phyloP scores from a whole-genome alignment of 2,797 vertebrate species.

The Menidia menidia region DNA sequence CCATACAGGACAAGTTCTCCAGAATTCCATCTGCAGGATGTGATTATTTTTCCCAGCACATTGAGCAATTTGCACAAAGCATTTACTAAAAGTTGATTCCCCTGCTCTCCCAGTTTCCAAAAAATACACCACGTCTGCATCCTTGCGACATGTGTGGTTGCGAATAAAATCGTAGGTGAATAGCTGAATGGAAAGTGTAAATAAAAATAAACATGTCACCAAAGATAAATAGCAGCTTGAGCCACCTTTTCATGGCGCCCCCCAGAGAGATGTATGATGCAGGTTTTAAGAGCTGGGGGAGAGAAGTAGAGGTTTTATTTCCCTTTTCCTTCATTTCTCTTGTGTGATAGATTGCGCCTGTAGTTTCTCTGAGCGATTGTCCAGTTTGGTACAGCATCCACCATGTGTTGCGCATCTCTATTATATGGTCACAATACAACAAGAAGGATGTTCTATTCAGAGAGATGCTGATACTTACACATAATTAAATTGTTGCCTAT shows the following conservation, averaged over 20 bases:
- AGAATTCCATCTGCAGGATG: not conserved
- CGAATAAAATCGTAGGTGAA: constrained; percentile 58
- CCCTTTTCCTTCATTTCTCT: constrained; percentile 58
- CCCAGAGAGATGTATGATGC: constrained; percentile 70
- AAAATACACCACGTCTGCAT: not conserved
- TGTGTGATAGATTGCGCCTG: constrained; percentile 63
- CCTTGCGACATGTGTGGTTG: constrained; percentile 16
- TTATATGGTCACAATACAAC: constrained; percentile 51
- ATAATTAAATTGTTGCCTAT: constrained; percentile 45
- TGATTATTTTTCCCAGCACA: not conserved
- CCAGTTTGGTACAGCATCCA: constrained; percentile 35
- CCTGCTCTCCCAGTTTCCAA: no score
- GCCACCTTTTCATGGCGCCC: constrained; percentile 59
- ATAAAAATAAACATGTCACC: constrained; percentile 81
- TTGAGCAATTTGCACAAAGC: not conserved
- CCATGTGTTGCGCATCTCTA: constrained; percentile 56
- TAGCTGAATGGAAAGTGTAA: constrained; percentile 65
- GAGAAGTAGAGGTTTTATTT: constrained; percentile 54
- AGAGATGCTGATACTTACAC: constrained; percentile 32
- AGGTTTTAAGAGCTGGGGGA: constrained; percentile 65
- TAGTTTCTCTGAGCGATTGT: constrained; percentile 60
- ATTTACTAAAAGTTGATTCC: not conserved
- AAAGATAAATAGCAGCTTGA: constrained; percentile 74
- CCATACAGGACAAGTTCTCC: not conserved
- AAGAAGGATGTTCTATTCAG: constrained; percentile 31